Evolutionary conservation across 2,888 invertebrate genomes (phyloP).

Genomic region (Hydropsyche betteni): DNA sequence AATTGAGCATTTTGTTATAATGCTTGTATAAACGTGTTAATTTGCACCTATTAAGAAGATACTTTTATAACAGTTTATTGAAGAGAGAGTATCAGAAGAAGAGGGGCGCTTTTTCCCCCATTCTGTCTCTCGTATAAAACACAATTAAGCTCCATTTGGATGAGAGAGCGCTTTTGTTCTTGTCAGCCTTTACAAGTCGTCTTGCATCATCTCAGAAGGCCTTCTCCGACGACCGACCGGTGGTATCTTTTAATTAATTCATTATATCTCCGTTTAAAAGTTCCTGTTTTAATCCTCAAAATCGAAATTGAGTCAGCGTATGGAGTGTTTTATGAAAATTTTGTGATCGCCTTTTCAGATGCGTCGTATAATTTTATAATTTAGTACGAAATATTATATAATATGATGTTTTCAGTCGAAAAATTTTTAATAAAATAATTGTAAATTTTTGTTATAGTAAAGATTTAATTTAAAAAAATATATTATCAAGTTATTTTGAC

Average conservation of each 20-base stretch:
- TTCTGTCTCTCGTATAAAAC: conserved; percentile 19
- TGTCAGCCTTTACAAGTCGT: conserved; percentile 36
- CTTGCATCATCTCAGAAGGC: conserved; percentile 28
- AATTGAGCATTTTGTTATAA: too few species aligned
- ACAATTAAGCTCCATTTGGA: conserved; percentile 27
- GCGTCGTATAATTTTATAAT: too few species aligned
- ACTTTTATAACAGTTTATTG: conserved; percentile 19
- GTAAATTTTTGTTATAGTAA: too few species aligned
- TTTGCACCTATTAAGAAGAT: neutral
- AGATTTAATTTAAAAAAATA: too few species aligned
- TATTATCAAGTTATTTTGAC: too few species aligned
- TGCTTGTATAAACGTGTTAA: too few species aligned
- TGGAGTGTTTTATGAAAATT: too few species aligned
- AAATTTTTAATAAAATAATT: too few species aligned
- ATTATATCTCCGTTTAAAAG: conserved; percentile 41
- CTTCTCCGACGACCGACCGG: neutral
- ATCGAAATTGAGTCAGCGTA: conserved; percentile 6
- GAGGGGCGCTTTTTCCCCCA: neutral
- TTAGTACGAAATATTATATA: too few species aligned
- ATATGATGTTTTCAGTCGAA: too few species aligned
- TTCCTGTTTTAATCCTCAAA: conserved; percentile 24
- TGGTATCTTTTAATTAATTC: conserved; percentile 45
- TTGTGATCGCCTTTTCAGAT: too few species aligned
- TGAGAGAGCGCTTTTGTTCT: conserved; percentile 37
- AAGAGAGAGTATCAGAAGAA: conserved; percentile 5